A percentile compares a stretch with the other conserved stretches of the same genome.
Conservation (phyloP, 2,113 vertebrate genomes). For the Bambusicola thoracicus region DNA sequence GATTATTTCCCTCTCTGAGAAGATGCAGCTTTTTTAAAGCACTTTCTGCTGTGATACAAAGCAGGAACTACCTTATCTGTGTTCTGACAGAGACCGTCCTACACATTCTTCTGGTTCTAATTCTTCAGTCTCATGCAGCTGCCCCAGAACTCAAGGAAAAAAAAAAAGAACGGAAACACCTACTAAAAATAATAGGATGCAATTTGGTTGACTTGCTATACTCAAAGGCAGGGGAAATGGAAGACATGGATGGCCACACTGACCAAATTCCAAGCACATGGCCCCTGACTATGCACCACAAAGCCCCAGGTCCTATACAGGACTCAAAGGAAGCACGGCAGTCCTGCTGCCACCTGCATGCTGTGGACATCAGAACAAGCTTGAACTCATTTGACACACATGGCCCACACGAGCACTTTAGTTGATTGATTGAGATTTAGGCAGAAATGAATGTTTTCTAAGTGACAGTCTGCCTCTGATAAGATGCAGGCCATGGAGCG, state of each 20-base stretch:
- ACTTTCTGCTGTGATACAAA: constrained; percentile 54
- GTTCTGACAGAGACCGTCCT: constrained; percentile 43
- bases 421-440: neutral
- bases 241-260: rapidly evolving
- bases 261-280: neutral
- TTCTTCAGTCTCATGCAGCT: constrained; percentile 11
- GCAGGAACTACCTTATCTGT: constrained; percentile 54
- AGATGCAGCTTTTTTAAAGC: too few relatives aligned
- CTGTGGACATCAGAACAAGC: neutral
- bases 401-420: neutral
- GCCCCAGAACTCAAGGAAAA: neutral
- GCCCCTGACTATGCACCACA: rapidly evolving
- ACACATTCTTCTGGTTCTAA: constrained; percentile 54
- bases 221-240: neutral
- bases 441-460: neutral
- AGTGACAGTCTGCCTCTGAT: neutral
- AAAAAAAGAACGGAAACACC: neutral
- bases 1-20: too few relatives aligned
- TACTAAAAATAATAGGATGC: neutral
- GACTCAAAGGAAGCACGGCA: neutral
- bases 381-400: neutral
- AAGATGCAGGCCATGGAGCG: rapidly evolving
- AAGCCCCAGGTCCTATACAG: neutral
- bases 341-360: neutral
- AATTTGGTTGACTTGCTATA: neutral